Base-by-base conservation (phyloP, 2,888 invertebrate genomes). In the Aphidius colemani region DNA sequence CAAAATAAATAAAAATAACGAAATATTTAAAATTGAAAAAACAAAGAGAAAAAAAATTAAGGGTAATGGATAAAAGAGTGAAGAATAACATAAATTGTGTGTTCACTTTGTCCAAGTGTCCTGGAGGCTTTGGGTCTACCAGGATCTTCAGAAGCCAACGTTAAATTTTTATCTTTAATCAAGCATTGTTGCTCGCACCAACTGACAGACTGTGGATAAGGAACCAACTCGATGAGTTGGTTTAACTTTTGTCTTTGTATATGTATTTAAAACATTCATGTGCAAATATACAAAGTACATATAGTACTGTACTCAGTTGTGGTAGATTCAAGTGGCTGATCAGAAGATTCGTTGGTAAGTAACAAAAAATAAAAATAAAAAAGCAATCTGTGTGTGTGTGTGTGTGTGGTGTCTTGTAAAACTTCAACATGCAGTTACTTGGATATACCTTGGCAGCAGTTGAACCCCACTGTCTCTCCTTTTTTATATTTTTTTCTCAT, bases 131-230 rank as follows among this genome's bases (percentile, higher is more conserved):
- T 61, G 64, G 61, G 63, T 53, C 62, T 61, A 53, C 59, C 13
- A 51, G 51, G 43, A 53, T 44, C 55, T 61, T 59, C 63, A 68
- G 58, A 60, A 48, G 9, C 61, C 3, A 64, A 65, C 66, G 71
- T 66, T 5, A 30, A 30, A 30, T 30, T 30, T 71, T 78, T 81
- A 81, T 81, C 81, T 81, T 72, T 74, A 75, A 81, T 81, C 81
- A 74, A 74, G 80, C 76, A 81, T 80, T 80, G 80, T 81, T 79
- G 79, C 78, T 81, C 78, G 81, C 79, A 69, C 76, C 76, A 76
- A 72, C 73, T 78, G 80, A 79, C 80, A 78, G 78, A 72, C 72
- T 65, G 11, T 53, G 48, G 63, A 61, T 44, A n/a, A 56, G 45
- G 45, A 30, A 30, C 30, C 10, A 11, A 10, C 45, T 30, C 10